A percentile compares a stretch with the other conserved stretches of the same genome.
phyloP scores from a whole-genome alignment of 2,797 vertebrate species.

The Eidolon dupreanum region DNA sequence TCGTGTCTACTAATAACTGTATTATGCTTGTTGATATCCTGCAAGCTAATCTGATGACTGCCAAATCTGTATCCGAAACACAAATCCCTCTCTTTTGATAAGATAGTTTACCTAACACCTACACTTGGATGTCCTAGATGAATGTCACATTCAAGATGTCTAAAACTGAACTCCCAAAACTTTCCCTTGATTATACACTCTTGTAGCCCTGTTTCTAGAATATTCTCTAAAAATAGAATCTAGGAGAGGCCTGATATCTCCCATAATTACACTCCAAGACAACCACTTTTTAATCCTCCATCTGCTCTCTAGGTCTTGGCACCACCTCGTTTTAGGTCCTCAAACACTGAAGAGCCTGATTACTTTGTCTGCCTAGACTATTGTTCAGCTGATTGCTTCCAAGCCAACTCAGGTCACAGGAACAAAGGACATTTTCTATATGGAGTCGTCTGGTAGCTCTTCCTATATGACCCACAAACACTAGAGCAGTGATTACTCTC shows the following conservation, averaged over 20 bases:
- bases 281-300: not conserved
- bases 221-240: not conserved
- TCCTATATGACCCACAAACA: not conserved
- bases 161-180: not conserved
- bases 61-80: not conserved
- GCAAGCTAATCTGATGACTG: no score
- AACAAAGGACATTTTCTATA: not conserved
- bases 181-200: not conserved
- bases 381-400: conserved; percentile 27
- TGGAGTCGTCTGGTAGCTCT: not conserved
- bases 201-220: not conserved
- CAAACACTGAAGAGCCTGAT: conserved; percentile 6
- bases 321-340: not conserved
- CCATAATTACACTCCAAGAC: not conserved
- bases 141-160: not conserved
- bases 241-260: not conserved
- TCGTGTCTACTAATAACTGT: not conserved
- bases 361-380: conserved; percentile 17
- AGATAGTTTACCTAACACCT: not conserved
- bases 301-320: not conserved
- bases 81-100: not conserved
- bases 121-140: not conserved
- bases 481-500: conserved; percentile 3
- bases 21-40: not conserved
- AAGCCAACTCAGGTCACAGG: not conserved